Percentiles rank a stretch among this genome's conserved stretches.
Evolutionary conservation across 2,797 vertebrate species (phyloP).

Genomic region (Brotula barbata): DNA sequence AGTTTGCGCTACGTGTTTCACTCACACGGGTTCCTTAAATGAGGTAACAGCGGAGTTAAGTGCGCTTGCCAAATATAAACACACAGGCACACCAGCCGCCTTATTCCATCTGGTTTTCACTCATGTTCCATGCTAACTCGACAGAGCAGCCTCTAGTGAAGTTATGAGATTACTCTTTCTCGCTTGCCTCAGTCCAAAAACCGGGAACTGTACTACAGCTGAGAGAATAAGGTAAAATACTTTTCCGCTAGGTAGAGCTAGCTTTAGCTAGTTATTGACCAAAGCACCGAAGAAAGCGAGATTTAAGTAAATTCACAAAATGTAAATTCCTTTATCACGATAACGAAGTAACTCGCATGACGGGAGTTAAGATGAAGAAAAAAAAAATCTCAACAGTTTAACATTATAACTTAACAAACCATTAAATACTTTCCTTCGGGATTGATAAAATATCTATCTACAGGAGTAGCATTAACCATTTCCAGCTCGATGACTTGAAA

Average conservation of each 20-base stretch:
- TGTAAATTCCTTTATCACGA: too few relatives aligned
- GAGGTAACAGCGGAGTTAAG: slow-evolving; percentile 11
- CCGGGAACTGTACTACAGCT: slow-evolving; percentile 91
- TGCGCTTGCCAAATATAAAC: neutral
- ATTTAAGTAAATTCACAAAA: neutral
- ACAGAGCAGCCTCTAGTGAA: slow-evolving; percentile 12
- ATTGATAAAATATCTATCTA: too few relatives aligned
- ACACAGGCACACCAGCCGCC: neutral
- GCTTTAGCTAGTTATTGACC: slow-evolving; percentile 5
- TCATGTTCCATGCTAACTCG: neutral
- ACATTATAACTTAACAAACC: too few relatives aligned
- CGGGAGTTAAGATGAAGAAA: too few relatives aligned
- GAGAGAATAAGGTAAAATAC: slow-evolving; percentile 84
- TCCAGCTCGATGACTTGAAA: too few relatives aligned
- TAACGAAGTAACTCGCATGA: too few relatives aligned
- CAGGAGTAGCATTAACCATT: too few relatives aligned
- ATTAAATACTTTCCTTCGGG: too few relatives aligned
- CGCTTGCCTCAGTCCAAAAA: slow-evolving; percentile 84
- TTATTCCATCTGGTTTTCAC: neutral
- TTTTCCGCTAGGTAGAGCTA: slow-evolving; percentile 7
- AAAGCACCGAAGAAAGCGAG: neutral
- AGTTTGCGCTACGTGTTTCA: neutral
- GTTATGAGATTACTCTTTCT: slow-evolving; percentile 89
- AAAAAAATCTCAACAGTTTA: too few relatives aligned
- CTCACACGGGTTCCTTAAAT: slow-evolving; percentile 57